Evolutionary conservation across 2,888 invertebrate genomes (phyloP).

Genomic region (Leucophora obtusa): DNA sequence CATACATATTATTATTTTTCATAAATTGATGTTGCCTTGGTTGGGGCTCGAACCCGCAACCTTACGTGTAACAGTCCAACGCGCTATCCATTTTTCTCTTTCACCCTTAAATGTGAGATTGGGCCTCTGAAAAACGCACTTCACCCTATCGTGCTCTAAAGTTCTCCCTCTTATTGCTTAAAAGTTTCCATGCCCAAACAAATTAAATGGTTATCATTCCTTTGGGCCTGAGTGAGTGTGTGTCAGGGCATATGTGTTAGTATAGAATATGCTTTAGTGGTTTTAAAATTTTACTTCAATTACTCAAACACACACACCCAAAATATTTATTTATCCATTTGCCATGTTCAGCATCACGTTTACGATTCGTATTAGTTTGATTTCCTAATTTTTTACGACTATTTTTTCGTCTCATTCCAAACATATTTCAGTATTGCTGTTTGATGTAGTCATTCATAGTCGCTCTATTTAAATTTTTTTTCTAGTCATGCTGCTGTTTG

Average conservation of each 20-base stretch:
- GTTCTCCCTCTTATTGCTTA: background rate
- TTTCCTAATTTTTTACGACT: constrained; percentile 21
- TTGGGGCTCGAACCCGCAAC: too few relatives aligned
- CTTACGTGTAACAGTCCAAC: too few relatives aligned
- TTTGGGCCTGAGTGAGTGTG: background rate
- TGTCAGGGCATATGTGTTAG: background rate
- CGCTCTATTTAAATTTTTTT: constrained; percentile 47
- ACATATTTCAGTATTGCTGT: background rate
- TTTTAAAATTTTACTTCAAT: constrained; percentile 45
- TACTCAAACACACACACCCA: constrained; percentile 25
- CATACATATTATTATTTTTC: too few relatives aligned
- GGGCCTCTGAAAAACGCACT: too few relatives aligned
- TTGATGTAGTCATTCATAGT: too few relatives aligned
- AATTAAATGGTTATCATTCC: constrained; percentile 37
- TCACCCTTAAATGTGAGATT: too few relatives aligned
- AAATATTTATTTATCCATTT: constrained; percentile 53
- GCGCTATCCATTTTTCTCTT: too few relatives aligned
- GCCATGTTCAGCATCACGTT: constrained; percentile 50
- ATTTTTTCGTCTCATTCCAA: background rate
- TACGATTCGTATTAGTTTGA: constrained; percentile 37
- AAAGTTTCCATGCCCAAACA: constrained; percentile 15
- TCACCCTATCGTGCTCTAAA: too few relatives aligned
- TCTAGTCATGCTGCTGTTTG: constrained; percentile 55
- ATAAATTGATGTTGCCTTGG: too few relatives aligned
- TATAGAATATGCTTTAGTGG: constrained; percentile 45